Conservation (phyloP, 2,888 invertebrate genomes). For the Noctua comes region DNA sequence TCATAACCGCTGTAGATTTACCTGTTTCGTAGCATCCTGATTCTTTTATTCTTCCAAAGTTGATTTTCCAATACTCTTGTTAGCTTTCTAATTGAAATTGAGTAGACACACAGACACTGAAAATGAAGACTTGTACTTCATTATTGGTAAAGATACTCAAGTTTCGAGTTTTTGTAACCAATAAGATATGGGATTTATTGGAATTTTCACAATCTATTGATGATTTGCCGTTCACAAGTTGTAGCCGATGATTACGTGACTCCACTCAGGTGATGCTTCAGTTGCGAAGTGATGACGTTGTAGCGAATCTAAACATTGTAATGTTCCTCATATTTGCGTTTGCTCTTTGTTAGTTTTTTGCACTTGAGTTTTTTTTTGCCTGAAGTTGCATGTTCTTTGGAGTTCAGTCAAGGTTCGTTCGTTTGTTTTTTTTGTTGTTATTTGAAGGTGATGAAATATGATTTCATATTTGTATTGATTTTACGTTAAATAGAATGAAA, state of each 20-base stretch:
- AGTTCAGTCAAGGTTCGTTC: slow-evolving; percentile 33
- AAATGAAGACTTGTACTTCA: background rate
- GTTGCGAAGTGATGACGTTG: slow-evolving; percentile 62
- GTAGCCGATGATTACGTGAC: slow-evolving; percentile 78
- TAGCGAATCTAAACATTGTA: slow-evolving; percentile 47
- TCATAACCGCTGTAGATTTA: background rate
- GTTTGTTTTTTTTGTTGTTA: slow-evolving; percentile 12
- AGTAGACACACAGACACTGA: background rate
- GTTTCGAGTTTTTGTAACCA: slow-evolving; percentile 23
- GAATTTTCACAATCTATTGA: slow-evolving; percentile 51
- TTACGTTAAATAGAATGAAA: background rate
- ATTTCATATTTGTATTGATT: slow-evolving; percentile 9
- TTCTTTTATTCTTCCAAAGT: background rate
- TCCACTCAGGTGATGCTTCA: slow-evolving; percentile 66
- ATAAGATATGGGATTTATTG: slow-evolving; percentile 26
- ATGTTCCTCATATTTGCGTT: slow-evolving; percentile 46
- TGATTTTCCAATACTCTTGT: background rate
- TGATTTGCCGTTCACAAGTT: slow-evolving; percentile 38
- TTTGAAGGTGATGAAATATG: slow-evolving; percentile 26
- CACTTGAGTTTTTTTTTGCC: slow-evolving; percentile 39
- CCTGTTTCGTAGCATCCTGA: background rate
- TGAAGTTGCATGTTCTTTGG: slow-evolving; percentile 34
- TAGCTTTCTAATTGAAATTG: background rate
- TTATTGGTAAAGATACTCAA: slow-evolving; percentile 7
- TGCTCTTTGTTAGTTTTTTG: slow-evolving; percentile 47